A percentile compares a stretch with the other conserved stretches of the same genome.
These are phyloP conservation scores for Bagarius yarrelli DNA, from an alignment of 2,113 vertebrate genomes.

Conservation along the genomic window DNA sequence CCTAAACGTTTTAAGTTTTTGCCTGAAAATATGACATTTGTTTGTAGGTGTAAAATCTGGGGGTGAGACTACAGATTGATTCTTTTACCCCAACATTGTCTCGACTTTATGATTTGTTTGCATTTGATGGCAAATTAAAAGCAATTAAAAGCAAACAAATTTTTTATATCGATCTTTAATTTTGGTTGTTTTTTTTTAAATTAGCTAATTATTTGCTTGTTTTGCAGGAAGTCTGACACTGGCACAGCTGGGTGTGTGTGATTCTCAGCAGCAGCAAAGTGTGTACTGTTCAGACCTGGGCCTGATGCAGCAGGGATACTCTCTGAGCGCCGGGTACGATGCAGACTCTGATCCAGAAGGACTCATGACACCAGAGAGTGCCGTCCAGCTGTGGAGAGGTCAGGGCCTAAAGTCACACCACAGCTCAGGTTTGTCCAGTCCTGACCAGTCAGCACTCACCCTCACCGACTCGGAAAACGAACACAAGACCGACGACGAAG, in stretches of 20 bases:
- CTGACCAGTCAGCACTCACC: conserved; percentile 84
- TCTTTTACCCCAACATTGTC: no score
- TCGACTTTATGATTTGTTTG: no score
- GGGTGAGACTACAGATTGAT: no score
- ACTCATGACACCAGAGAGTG: conserved; percentile 81
- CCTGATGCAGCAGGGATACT: conserved; percentile 80
- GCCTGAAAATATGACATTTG: no score
- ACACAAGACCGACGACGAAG: conserved; percentile 84
- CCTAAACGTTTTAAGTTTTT: no score
- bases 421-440: conserved; percentile 82
- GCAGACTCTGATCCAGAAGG: conserved; percentile 81
- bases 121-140: no score
- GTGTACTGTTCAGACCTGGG: conserved; percentile 81
- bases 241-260: conserved; percentile 82
- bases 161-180: no score
- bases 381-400: conserved; percentile 81
- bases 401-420: conserved; percentile 76
- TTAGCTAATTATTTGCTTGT: conserved; percentile 2
- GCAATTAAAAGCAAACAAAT: no score
- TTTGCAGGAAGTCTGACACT: conserved; percentile 82
- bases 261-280: conserved; percentile 76
- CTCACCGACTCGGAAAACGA: conserved; percentile 89
- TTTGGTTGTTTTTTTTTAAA: neutral
- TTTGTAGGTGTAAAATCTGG: no score
- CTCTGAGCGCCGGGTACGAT: conserved; percentile 77